These are phyloP conservation scores for Chaetophractus vellerosus DNA, from an alignment of 2,797 vertebrate genomes.

Conservation along the genomic window DNA sequence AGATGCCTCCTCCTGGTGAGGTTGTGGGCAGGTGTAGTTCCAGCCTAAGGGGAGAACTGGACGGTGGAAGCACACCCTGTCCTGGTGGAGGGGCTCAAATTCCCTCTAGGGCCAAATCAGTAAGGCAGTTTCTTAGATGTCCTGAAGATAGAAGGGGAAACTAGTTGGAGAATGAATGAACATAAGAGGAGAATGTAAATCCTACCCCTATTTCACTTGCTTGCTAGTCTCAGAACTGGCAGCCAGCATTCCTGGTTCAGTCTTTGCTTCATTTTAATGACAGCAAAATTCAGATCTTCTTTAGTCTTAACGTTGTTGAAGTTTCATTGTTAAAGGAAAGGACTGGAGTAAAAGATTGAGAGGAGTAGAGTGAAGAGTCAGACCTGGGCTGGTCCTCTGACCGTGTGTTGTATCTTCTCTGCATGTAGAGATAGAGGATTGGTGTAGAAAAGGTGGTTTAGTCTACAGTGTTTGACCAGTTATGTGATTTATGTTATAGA, in stretches of 20 bases:
- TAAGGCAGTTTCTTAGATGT: neutral
- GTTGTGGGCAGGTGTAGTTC: neutral
- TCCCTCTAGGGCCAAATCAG: neutral
- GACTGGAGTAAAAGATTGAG: neutral
- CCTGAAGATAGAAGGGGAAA: neutral
- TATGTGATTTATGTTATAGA: neutral
- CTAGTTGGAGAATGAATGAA: neutral
- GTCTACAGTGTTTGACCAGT: neutral
- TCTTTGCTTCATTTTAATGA: constrained; percentile 70
- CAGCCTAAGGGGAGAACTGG: neutral
- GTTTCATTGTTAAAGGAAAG: neutral
- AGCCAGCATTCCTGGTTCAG: neutral
- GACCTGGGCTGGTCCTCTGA: neutral
- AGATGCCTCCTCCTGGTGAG: neutral
- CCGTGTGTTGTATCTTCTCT: neutral
- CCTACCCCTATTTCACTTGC: neutral
- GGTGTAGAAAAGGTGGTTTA: neutral
- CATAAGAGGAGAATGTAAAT: neutral
- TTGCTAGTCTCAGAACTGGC: neutral
- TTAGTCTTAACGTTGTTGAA: neutral
- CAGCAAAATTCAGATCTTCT: neutral
- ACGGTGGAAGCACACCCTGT: too few species aligned
- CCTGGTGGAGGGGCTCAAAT: neutral
- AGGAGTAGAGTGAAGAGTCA: neutral
- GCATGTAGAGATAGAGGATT: neutral